Conservation (phyloP, 2,888 invertebrate species). For the Drosophila rellima region DNA sequence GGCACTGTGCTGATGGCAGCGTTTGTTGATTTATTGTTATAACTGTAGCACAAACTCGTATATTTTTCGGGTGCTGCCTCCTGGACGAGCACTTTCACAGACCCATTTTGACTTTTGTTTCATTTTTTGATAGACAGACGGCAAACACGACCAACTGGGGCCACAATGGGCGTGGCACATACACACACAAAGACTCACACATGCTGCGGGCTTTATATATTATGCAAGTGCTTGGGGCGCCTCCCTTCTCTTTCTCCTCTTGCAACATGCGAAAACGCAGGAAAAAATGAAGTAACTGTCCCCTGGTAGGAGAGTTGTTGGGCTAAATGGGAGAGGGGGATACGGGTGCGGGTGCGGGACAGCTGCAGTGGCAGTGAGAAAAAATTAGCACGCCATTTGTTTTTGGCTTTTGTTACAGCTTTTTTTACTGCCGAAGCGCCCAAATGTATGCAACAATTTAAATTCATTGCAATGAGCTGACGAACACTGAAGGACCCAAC, state of each 20-base stretch:
- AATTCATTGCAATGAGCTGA: slow-evolving; percentile 78
- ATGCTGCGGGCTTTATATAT: slow-evolving; percentile 65
- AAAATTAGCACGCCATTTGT: slow-evolving; percentile 77
- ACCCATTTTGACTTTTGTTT: slow-evolving; percentile 74
- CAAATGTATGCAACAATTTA: slow-evolving; percentile 78
- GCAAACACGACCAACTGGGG: slow-evolving; percentile 58
- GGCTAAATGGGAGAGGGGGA: not conserved
- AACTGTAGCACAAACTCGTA: slow-evolving; percentile 66
- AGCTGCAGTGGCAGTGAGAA: slow-evolving; percentile 47
- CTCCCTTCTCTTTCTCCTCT: not conserved
- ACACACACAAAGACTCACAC: slow-evolving; percentile 26
- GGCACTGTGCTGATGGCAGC: slow-evolving; percentile 66
- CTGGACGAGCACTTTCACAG: slow-evolving; percentile 47
- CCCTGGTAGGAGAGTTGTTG: slow-evolving; percentile 7
- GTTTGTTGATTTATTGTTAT: slow-evolving; percentile 80
- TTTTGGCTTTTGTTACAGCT: slow-evolving; percentile 68
- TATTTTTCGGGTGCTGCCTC: slow-evolving; percentile 45
- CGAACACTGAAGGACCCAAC: slow-evolving; percentile 47
- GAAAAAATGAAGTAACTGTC: slow-evolving; percentile 29
- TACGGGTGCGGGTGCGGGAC: not conserved
- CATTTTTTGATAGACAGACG: slow-evolving; percentile 77
- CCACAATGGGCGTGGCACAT: slow-evolving; percentile 41
- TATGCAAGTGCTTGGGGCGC: slow-evolving; percentile 67
- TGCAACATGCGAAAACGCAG: slow-evolving; percentile 18
- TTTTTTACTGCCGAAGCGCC: slow-evolving; percentile 46